Percentiles rank a stretch among this genome's conserved stretches.
These are phyloP conservation scores for Drosophila siamana DNA, from an alignment of 2,888 invertebrate genomes.

Conservation along the genomic window DNA sequence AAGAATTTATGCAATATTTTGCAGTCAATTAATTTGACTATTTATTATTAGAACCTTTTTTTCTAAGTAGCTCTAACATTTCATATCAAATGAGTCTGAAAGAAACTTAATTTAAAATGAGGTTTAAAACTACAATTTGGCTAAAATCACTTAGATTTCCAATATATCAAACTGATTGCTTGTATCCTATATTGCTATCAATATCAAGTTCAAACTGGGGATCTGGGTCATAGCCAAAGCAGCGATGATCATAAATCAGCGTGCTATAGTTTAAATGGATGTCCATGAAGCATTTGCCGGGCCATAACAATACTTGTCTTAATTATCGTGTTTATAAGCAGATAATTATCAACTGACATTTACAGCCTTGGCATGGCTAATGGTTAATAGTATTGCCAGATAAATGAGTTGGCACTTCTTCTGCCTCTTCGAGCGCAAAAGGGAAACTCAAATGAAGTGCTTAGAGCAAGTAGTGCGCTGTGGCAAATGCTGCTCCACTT, in stretches of 20 bases:
- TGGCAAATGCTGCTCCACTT: slow-evolving; percentile 72
- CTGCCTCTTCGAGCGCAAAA: background rate
- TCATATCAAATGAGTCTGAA: too few relatives aligned
- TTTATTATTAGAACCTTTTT: too few relatives aligned
- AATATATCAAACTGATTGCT: too few relatives aligned
- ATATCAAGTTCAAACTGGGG: background rate
- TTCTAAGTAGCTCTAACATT: too few relatives aligned
- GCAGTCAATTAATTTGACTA: too few relatives aligned
- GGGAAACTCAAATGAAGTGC: slow-evolving; percentile 64
- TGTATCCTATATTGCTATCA: background rate
- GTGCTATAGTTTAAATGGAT: background rate
- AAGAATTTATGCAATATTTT: too few relatives aligned
- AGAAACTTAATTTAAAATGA: too few relatives aligned
- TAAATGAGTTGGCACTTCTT: slow-evolving; percentile 35
- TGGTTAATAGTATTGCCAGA: slow-evolving; percentile 5
- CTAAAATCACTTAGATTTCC: too few relatives aligned
- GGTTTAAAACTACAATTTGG: too few relatives aligned
- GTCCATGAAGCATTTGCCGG: background rate
- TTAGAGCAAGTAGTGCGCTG: slow-evolving; percentile 67
- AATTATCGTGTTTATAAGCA: slow-evolving; percentile 15
- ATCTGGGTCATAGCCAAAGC: background rate
- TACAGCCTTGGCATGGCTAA: slow-evolving; percentile 1
- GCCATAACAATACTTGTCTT: slow-evolving; percentile 1
- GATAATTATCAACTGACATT: slow-evolving; percentile 20
- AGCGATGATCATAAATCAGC: background rate